A percentile compares a stretch with the other conserved stretches of the same genome.
These are phyloP conservation scores for Crypturellus undulatus DNA, from an alignment of 2,113 vertebrate genomes.

Conservation along the genomic window DNA sequence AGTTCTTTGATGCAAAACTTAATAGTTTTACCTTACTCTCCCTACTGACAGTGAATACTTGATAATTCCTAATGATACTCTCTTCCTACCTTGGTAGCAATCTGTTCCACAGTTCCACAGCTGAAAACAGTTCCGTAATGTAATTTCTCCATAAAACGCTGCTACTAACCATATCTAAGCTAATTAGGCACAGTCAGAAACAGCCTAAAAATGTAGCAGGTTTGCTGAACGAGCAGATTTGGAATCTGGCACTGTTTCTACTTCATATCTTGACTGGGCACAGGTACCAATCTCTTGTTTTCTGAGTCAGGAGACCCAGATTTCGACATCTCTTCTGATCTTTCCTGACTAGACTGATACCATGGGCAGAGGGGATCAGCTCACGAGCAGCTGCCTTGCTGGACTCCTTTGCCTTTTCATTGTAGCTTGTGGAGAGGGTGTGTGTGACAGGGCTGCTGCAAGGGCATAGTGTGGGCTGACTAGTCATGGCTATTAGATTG, in stretches of 20 bases:
- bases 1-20: conserved; percentile 26
- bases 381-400: neutral
- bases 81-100: conserved; percentile 40
- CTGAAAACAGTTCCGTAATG: conserved; percentile 37
- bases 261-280: conserved; percentile 10
- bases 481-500: neutral
- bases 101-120: conserved; percentile 10
- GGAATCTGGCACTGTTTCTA: conserved; percentile 58
- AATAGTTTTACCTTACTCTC: conserved; percentile 46
- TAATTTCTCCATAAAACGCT: conserved; percentile 53
- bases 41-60: conserved; percentile 19
- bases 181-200: conserved; percentile 67
- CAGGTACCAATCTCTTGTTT: neutral
- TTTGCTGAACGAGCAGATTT: conserved; percentile 64
- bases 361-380: neutral
- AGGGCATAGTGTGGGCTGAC: accelerated
- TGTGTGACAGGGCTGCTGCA: neutral
- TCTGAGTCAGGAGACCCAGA: neutral
- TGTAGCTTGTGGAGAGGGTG: neutral
- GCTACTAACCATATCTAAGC: conserved; percentile 61
- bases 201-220: conserved; percentile 39
- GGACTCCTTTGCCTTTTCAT: neutral
- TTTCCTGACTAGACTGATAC: neutral
- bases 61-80: conserved; percentile 44
- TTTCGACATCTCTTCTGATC: neutral